Base-by-base conservation (phyloP, 2,888 invertebrate species). In the Nymphalis polychloros region DNA sequence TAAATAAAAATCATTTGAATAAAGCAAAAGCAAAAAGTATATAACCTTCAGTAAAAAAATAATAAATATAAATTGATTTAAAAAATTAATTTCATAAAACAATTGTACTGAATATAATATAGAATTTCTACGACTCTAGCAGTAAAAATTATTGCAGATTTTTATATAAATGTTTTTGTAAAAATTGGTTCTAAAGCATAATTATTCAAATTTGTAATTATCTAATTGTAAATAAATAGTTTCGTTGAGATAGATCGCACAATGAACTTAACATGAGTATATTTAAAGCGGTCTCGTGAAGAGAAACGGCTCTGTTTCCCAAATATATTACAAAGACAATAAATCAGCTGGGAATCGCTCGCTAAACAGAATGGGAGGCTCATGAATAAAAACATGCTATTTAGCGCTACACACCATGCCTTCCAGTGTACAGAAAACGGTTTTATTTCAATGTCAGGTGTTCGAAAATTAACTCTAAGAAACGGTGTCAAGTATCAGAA, bases 321-420 rank as follows among this genome's bases (percentile, higher is more conserved):
- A 87, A 87, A 90, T 91, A 88, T 90, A 90, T 90, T 86, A 86
- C 87, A 78, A 82, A 84, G 81, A 84, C 87, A 84, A 87, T 91
- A 90, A 91, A 91, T 92, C 90, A 90, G 89, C 85, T 83, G 85
- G 83, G 84, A 85, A 86, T 85, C 86, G 87, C 88, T 86, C 85
- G 86, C 89, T 85, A 89, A 89, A 90, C 89, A 88, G 88, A 90
- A 90, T 89, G 86, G 89, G 85, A 87, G 87, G 85, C 88, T 92
- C 92, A 92, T 92, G 91, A 92, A 92, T 92, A 92, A 92, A 92
- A 89, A 91, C 91, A 91, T 89, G 84, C 89, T 92, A 92, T 91
- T 92, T 92, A 92, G 88, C 90, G 89, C 85, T 86, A 87, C 88
- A 84, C 84, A 85, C 85, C 84, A 81, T 81, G 81, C 85, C 84